Base-by-base conservation (phyloP, 2,888 invertebrate genomes). In the Sinotaia quadrata region DNA sequence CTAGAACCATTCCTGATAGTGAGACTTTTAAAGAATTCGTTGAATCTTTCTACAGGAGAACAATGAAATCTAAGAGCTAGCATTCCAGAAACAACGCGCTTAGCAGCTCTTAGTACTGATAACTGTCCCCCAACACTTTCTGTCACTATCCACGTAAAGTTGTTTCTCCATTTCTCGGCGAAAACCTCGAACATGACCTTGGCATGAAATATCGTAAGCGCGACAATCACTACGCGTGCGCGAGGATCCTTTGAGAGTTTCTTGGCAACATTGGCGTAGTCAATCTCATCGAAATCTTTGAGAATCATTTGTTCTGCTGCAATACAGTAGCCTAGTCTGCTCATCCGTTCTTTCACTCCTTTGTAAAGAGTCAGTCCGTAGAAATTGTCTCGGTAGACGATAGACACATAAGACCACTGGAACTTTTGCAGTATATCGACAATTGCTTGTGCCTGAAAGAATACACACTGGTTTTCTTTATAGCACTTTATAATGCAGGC, bases 361-460 rank as follows among this genome's bases (percentile, higher is more conserved):
- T 69, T 70, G 54, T 60, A 74, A 0, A 68, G 75, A 29, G 66
- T 62, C 7, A 66, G 31, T n/a, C 78, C 80, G 49, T 79, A 80
- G 34, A 63, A 72, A 5, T 74, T 75, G 41, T 73, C 72, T 4
- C 74, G 52, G 70, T 74, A 76, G 8, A 80, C n/a, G 0, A 80
- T 65, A 0, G 77, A 78, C 7, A 79, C 66, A 59, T 76, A 80
- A 10, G 73, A 67, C 78, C 78, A 80, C 21, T 70, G 56, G 59
- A 75, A 76, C 21, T 52, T 34, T 27, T 54, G 10, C 59, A 79
- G 44, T 18, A 80, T 61, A 44, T 74, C 71, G 8, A 75, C 67
- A 4, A 80, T 75, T 4, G 70, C 76, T n/a, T n/a, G n/a, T n/a
- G n/a, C n/a, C n/a, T n/a, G n/a, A n/a, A n/a, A n/a, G n/a, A n/a